A percentile compares a stretch with the other conserved stretches of the same genome.
Conservation (phyloP, 2,888 invertebrate species). For the Sphaerophoria rueppellii region DNA sequence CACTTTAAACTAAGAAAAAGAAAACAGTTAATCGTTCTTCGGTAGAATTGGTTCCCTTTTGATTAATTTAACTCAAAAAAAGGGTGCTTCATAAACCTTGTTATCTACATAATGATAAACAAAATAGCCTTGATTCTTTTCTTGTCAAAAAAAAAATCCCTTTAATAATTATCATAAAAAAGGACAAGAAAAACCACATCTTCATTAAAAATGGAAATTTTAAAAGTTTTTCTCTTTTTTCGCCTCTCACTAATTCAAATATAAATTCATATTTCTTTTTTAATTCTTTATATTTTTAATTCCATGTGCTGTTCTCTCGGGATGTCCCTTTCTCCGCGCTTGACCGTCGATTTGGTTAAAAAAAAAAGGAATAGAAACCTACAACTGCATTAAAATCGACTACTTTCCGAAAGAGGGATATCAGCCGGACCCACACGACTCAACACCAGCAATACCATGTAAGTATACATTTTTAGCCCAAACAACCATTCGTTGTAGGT, state of each 20-base stretch:
- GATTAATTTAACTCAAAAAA: neutral
- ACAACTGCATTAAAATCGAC: slow-evolving; percentile 90
- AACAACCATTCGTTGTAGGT: neutral
- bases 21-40: neutral
- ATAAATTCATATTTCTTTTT: slow-evolving; percentile 28
- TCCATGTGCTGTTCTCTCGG: slow-evolving; percentile 63
- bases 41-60: neutral
- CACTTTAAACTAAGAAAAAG: too few relatives aligned
- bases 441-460: slow-evolving; percentile 97
- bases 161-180: slow-evolving; percentile 8
- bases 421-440: slow-evolving; percentile 93
- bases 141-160: slow-evolving; percentile 14
- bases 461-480: slow-evolving; percentile 83
- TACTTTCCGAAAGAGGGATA: slow-evolving; percentile 94
- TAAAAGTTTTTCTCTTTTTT: slow-evolving; percentile 45
- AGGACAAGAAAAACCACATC: slow-evolving; percentile 4
- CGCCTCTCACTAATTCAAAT: slow-evolving; percentile 44
- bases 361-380: slow-evolving; percentile 77
- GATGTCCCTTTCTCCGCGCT: slow-evolving; percentile 53
- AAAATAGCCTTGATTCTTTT: slow-evolving; percentile 31
- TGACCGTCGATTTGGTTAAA: slow-evolving; percentile 6
- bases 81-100: neutral
- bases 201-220: slow-evolving; percentile 70
- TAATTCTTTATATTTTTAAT: slow-evolving; percentile 54
- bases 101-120: slow-evolving; percentile 23